Evolutionary conservation across 1,140 invertebrate species (phyloP).

Genomic region (Nylanderia fulva): DNA sequence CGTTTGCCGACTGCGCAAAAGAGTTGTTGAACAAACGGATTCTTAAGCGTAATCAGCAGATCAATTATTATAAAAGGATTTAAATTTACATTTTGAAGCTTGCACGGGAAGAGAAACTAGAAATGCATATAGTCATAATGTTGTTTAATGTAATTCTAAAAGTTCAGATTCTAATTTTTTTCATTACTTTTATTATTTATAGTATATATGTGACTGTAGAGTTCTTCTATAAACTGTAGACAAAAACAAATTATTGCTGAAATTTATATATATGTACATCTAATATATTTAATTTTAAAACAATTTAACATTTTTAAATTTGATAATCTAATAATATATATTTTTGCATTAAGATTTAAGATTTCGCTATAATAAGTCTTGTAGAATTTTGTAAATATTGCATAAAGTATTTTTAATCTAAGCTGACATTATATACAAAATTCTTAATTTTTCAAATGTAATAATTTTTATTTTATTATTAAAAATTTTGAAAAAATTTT

Average conservation of each 20-base stretch:
- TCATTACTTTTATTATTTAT: neutral
- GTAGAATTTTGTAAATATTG: neutral
- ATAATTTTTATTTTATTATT: conserved; percentile 1
- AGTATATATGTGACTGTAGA: neutral
- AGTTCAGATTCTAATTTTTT: too few species aligned
- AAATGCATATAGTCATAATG: neutral
- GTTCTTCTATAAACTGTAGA: neutral
- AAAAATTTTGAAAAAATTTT: neutral
- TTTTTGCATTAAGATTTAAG: neutral
- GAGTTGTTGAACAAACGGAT: neutral
- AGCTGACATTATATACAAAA: neutral
- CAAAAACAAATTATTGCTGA: too few species aligned
- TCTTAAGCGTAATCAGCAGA: conserved; percentile 2
- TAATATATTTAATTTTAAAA: too few species aligned
- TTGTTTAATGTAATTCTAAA: neutral
- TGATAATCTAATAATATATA: neutral
- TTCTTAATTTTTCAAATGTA: neutral
- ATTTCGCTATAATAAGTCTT: neutral
- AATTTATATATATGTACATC: too few species aligned
- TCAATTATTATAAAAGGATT: neutral
- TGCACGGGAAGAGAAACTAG: neutral
- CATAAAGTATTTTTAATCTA: neutral
- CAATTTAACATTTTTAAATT: neutral
- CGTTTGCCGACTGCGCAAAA: neutral
- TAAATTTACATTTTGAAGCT: neutral